Evolutionary conservation across 2,888 invertebrate species (phyloP), one percentile per base, ranked within the genome.

Genomic region (Cabera pusaria): DNA sequence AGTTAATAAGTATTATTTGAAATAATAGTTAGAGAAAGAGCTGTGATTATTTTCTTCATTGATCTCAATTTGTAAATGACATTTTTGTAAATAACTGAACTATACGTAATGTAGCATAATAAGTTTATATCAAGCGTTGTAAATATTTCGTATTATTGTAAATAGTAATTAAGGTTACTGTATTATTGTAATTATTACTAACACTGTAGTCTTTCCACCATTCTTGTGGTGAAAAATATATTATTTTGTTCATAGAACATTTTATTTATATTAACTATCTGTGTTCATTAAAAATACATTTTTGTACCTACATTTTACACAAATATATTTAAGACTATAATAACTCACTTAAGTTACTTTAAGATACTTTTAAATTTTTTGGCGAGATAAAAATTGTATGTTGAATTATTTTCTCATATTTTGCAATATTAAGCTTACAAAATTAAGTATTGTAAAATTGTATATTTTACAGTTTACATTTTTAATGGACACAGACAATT

Each of bases 91-190:
- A 79, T 80, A 80, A 60, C 52, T 62, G 60, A 56, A 42, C 60
- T 65, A 73, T 74, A 76, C 74, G 73, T 75, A 72, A 75, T 33
- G 60, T 76, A 78, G 72, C 50, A 32, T 70, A 65, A 68, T 42
- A 69, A 59, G 64, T 72, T 77, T 73, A 79, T 79, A 81, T 80
- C 82, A 79, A 21, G 67, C 73, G 62, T 54, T 84, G 85, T 85
- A 86, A 70, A 85, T 84, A 85, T 72, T 80, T 77, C 71, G 56
- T 61, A 75, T 70, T 72, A 68, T 69, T 83, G 82, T 83, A 83
- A 64, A 83, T 82, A 78, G 64, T 67, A 53, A 34, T 43, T 34
- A 40, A 56, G 56, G 60, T 65, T 62, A 59, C 59, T 52, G 34
- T 56, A 31, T 57, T 57, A 41, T 38, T n/a, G 17, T 5, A 6